Conservation (phyloP, 2,113 vertebrate species). For the Eudyptes chrysolophus region DNA sequence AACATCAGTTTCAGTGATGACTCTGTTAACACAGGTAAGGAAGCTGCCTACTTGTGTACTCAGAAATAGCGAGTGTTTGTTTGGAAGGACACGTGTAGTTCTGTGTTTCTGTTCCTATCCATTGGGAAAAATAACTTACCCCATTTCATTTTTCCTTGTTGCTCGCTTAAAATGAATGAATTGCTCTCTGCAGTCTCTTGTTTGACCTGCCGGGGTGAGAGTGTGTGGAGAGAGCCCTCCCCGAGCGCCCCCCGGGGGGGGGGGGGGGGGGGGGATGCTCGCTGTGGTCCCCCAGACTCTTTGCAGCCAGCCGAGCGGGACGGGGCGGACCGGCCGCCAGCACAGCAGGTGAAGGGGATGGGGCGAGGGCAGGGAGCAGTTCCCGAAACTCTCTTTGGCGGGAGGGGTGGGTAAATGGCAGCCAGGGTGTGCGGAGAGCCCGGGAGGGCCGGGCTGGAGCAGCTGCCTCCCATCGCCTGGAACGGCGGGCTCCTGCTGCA, state of each 20-base stretch:
- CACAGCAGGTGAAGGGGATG: not conserved
- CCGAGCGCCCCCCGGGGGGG: no score
- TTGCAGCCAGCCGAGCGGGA: not conserved
- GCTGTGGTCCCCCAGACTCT: not conserved
- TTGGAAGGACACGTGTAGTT: not conserved
- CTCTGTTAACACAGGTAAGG: not conserved
- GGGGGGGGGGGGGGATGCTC: not conserved
- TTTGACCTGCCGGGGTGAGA: not conserved
- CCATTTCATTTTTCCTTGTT: not conserved
- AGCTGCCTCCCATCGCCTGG: not conserved
- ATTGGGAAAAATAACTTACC: not conserved
- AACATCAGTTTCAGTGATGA: not conserved
- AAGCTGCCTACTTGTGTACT: not conserved
- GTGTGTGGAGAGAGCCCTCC: not conserved
- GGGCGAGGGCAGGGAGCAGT: not conserved
- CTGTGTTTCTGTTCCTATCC: not conserved
- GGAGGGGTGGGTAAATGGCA: no score
- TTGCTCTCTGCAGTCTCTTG: not conserved
- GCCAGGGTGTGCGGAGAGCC: not conserved
- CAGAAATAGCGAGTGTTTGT: not conserved
- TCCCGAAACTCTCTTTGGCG: not conserved
- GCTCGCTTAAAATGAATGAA: not conserved
- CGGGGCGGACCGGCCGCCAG: rapidly evolving
- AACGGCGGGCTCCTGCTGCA: rapidly evolving
- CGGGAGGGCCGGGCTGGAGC: not conserved